Percentiles rank a stretch among this genome's conserved stretches.
Evolutionary conservation across 2,113 vertebrate genomes (phyloP).

Genomic region (Poicephalus gulielmi): DNA sequence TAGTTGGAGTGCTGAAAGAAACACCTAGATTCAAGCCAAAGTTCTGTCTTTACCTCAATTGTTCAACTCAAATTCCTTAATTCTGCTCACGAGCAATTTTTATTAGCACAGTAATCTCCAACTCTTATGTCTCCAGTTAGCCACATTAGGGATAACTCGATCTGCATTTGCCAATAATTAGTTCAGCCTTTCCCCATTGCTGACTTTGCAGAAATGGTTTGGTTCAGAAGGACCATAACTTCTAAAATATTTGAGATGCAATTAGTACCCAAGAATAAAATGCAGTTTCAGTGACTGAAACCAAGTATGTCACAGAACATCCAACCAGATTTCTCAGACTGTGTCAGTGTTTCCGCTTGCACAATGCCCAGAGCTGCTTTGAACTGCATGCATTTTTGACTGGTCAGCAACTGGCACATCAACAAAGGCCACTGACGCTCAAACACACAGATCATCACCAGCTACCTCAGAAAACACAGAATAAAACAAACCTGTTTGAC

Average conservation of each 20-base stretch:
- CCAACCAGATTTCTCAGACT: background rate
- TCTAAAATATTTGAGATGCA: background rate
- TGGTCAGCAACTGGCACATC: background rate
- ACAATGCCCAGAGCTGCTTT: background rate
- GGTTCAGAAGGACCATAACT: background rate
- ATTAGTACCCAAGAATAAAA: background rate
- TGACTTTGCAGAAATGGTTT: background rate
- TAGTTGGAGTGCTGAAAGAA: background rate
- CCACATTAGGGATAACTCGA: background rate
- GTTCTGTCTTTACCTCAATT: background rate
- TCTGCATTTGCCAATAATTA: background rate
- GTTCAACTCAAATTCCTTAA: background rate
- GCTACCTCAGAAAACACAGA: background rate
- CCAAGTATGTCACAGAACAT: background rate
- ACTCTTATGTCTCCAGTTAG: background rate
- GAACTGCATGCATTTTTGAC: background rate
- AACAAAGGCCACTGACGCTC: background rate
- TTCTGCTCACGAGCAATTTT: background rate
- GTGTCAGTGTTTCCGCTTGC: background rate
- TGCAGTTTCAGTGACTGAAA: background rate
- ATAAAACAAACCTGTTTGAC: background rate
- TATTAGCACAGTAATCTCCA: background rate
- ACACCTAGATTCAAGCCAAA: background rate
- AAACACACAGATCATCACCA: background rate
- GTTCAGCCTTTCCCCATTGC: background rate